phyloP scores from a whole-genome alignment of 2,797 vertebrate species.

The Parauchenoglanis ngamensis region DNA sequence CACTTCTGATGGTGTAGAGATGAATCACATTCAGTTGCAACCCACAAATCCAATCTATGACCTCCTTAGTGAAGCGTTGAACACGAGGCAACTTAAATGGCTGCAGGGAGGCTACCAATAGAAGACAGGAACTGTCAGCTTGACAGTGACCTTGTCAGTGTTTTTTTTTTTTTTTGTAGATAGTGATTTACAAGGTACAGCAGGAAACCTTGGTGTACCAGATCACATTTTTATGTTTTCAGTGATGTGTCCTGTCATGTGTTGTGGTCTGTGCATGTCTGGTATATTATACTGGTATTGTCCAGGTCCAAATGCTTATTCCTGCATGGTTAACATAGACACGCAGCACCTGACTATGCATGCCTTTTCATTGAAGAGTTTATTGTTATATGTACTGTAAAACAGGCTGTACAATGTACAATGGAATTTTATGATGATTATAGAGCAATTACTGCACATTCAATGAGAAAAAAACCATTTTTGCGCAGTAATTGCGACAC shows the following conservation, averaged over 20 bases:
- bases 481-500: not conserved
- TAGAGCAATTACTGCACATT: not conserved
- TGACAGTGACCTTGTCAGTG: not conserved
- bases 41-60: not conserved
- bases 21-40: not conserved
- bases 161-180: not conserved
- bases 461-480: not conserved
- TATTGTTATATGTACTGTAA: not conserved
- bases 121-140: not conserved
- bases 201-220: not conserved
- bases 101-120: not conserved
- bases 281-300: not conserved
- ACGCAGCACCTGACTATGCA: not conserved
- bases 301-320: not conserved
- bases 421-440: not conserved
- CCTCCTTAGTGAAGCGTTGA: not conserved
- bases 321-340: conserved; percentile 3
- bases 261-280: not conserved
- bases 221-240: not conserved
- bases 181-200: not conserved
- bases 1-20: not conserved
- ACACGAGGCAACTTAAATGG: not conserved
- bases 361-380: not conserved
- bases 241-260: not conserved
- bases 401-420: not conserved